phyloP scores from a whole-genome alignment of 64 coral and sea anemone genomes.

The Acropora tenuis region DNA sequence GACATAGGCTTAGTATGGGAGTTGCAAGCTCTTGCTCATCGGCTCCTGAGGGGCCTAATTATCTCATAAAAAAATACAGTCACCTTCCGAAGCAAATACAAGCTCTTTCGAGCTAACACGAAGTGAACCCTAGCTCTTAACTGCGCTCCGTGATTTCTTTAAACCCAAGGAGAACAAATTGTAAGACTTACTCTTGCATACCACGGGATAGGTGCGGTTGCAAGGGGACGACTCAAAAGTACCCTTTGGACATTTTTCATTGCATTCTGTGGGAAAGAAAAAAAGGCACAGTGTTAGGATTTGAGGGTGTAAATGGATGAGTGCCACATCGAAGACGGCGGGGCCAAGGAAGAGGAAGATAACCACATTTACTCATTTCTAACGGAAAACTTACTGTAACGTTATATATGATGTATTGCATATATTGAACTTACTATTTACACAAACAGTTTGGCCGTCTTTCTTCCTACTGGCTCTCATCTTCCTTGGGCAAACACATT shows the following conservation, averaged over 20 bases:
- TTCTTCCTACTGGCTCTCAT: slow-evolving; percentile 40
- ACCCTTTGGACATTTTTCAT: slow-evolving; percentile 46
- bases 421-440: slow-evolving; percentile 58
- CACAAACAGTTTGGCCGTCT: slow-evolving; percentile 27
- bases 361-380: no score
- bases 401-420: background rate
- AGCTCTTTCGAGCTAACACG: background rate
- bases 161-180: background rate
- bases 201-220: slow-evolving; percentile 62
- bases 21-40: no score
- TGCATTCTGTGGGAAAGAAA: slow-evolving; percentile 48
- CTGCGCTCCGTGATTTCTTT: no score
- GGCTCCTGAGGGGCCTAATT: no score
- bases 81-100: no score
- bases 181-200: slow-evolving; percentile 69
- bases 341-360: no score
- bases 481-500: slow-evolving; percentile 68
- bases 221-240: slow-evolving; percentile 56
- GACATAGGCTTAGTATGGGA: no score
- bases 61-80: no score
- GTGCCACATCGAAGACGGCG: no score
- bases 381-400: no score
- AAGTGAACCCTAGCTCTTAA: background rate
- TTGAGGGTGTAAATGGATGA: no score
- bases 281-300: background rate